phyloP scores from a whole-genome alignment of 2,888 invertebrate species.

The Operophtera brumata region DNA sequence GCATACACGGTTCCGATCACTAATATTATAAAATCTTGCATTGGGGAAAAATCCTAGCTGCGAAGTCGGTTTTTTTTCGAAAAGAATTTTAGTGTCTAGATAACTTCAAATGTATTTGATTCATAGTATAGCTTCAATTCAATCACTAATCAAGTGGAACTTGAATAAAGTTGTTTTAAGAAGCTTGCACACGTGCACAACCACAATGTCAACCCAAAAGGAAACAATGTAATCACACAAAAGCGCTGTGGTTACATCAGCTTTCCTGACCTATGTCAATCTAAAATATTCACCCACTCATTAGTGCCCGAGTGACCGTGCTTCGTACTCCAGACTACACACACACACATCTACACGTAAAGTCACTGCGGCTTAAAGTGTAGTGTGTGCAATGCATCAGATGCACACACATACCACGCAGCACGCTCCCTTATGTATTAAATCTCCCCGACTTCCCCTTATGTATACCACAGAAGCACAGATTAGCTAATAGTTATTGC shows the following conservation, averaged over 20 bases:
- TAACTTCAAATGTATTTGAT: no score
- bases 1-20: no score
- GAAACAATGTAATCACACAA: constrained; percentile 10
- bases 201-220: not conserved
- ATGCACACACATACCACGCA: constrained; percentile 43
- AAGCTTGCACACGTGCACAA: no score
- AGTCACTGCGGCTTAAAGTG: constrained; percentile 22
- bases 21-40: no score
- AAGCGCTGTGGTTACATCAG: constrained; percentile 22
- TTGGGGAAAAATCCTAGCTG: no score
- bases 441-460: constrained; percentile 46
- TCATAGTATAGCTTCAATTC: no score
- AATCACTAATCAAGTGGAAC: no score
- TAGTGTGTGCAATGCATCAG: constrained; percentile 22
- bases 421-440: constrained; percentile 52
- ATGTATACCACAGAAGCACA: constrained; percentile 14
- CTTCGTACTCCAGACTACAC: constrained; percentile 35
- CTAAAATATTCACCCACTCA: constrained; percentile 41
- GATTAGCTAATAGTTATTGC: no score
- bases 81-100: no score
- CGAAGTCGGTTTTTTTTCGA: no score
- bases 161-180: no score
- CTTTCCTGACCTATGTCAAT: constrained; percentile 60
- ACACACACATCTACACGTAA: constrained; percentile 21
- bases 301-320: constrained; percentile 59